Conservation (phyloP, 2,797 vertebrate species). For the Peromyscus eremicus region DNA sequence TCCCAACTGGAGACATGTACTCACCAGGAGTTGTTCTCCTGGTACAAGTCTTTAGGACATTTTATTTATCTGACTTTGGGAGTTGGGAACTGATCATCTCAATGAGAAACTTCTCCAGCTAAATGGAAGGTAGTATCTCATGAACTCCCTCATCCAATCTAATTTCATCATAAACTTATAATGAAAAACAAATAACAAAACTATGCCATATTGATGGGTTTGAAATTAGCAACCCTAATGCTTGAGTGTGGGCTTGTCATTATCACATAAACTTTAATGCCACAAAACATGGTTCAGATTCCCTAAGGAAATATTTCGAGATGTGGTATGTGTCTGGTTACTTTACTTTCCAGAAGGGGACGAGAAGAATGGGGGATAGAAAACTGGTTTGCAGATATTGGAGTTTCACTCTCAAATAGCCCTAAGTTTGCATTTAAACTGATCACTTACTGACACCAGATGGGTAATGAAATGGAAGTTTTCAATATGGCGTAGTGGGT, state of each 20-base stretch:
- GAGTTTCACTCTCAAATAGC: background rate
- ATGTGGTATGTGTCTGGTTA: background rate
- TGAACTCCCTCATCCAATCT: background rate
- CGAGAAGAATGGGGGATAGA: background rate
- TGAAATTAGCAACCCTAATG: background rate
- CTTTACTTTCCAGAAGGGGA: background rate
- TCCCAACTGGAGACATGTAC: background rate
- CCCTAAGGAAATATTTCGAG: background rate
- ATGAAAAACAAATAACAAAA: slow-evolving; percentile 48
- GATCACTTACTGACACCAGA: slow-evolving; percentile 79
- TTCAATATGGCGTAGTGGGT: slow-evolving; percentile 52
- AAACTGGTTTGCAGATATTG: slow-evolving; percentile 9
- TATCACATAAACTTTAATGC: background rate
- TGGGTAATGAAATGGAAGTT: slow-evolving; percentile 77
- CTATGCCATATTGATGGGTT: background rate
- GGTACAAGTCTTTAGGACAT: background rate
- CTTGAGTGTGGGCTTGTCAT: background rate
- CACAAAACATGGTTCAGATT: background rate
- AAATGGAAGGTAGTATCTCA: background rate
- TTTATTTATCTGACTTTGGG: background rate
- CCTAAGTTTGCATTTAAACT: slow-evolving; percentile 62
- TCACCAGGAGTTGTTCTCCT: background rate
- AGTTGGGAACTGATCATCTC: background rate
- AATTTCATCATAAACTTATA: slow-evolving; percentile 6
- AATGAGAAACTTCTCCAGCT: background rate